Conservation (phyloP, 2,888 invertebrate genomes). For the Campoplex capitator region DNA sequence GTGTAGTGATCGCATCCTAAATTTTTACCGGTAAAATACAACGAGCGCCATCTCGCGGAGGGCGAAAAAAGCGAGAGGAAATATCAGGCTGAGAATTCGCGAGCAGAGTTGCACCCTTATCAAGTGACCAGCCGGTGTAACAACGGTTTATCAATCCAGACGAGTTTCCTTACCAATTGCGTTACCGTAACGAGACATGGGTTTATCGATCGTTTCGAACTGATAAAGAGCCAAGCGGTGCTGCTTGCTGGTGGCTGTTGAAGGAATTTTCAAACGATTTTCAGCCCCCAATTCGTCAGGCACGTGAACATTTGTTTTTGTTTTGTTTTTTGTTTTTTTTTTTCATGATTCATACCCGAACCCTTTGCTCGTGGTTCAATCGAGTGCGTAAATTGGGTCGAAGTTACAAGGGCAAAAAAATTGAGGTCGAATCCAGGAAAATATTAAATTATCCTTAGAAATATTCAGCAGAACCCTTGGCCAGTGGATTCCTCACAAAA, state of each 20-base stretch:
- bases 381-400: slow-evolving; percentile 10
- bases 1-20: not conserved
- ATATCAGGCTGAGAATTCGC: slow-evolving; percentile 1
- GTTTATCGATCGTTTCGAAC: slow-evolving; percentile 15
- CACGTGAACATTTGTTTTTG: not conserved
- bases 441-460: slow-evolving; percentile 41
- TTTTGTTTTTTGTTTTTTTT: no score
- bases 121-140: slow-evolving; percentile 14
- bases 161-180: slow-evolving; percentile 51
- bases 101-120: slow-evolving; percentile 44
- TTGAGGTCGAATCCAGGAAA: not conserved
- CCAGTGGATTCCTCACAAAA: slow-evolving; percentile 36
- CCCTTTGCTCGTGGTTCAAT: not conserved
- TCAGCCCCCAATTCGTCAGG: not conserved
- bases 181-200: slow-evolving; percentile 51
- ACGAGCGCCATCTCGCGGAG: slow-evolving; percentile 51
- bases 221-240: slow-evolving; percentile 63
- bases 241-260: slow-evolving; percentile 71
- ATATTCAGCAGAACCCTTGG: slow-evolving; percentile 8
- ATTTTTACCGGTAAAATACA: not conserved
- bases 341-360: not conserved
- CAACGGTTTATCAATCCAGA: slow-evolving; percentile 22
- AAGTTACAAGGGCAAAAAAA: not conserved
- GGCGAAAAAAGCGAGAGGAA: slow-evolving; percentile 26
- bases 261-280: not conserved